Evolutionary conservation across 2,888 invertebrate species (phyloP).

Genomic region (Blastobasis adustella): DNA sequence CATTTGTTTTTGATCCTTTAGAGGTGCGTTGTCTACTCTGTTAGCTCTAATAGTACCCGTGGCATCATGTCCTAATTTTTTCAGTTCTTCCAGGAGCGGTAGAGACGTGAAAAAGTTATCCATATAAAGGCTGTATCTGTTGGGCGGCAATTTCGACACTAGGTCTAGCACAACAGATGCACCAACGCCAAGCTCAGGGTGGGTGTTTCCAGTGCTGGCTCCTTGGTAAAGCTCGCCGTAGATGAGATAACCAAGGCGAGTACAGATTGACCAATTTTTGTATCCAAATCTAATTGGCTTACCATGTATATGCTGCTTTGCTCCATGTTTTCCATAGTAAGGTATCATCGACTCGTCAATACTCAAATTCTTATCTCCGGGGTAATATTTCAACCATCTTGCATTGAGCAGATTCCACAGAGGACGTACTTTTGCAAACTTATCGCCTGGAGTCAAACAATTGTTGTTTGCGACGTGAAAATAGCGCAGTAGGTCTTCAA

Average conservation of each 20-base stretch:
- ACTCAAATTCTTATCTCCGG: not conserved
- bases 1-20: slow-evolving; percentile 16
- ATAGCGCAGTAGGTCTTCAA: slow-evolving; percentile 15
- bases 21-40: slow-evolving; percentile 19
- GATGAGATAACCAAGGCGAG: not conserved
- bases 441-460: no score
- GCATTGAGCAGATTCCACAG: no score
- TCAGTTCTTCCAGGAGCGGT: slow-evolving; percentile 8
- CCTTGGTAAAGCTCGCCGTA: not conserved
- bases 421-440: no score
- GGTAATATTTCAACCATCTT: no score
- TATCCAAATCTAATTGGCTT: not conserved
- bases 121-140: not conserved
- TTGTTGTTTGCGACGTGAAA: slow-evolving; percentile 14
- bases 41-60: slow-evolving; percentile 10
- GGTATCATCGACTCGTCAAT: not conserved
- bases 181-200: not conserved
- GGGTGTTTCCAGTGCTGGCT: not conserved
- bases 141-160: not conserved
- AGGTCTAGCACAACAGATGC: not conserved
- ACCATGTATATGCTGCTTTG: not conserved
- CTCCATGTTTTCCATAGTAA: not conserved
- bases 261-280: not conserved
- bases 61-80: slow-evolving; percentile 19
- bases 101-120: not conserved